Base-by-base conservation (phyloP, 53 echinoderm and acorn worm genomes). In the Echinarachnius parma region DNA sequence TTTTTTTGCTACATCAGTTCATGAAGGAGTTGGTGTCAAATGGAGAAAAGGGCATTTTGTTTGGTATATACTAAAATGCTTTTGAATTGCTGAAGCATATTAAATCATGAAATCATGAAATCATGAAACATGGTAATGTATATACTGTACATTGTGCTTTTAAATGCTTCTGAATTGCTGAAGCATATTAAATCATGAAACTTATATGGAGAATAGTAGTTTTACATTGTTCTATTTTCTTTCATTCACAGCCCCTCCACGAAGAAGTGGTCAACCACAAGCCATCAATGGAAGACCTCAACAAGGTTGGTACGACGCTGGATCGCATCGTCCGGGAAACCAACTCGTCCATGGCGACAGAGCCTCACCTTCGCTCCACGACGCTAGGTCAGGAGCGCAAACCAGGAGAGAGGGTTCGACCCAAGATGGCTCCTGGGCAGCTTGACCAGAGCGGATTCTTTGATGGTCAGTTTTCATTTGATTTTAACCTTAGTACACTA, bases 311-410 rank as follows among this genome's bases (percentile, higher is more conserved):
- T 14, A 77, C 82, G 31, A 63, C 66, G 14, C 66, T 96, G 65
- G 98, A 96, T 25, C 66, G 53, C 22, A 75, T 96, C 66, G 53
- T 90, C 48, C 63, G 69, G 48, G 84, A 84, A 54, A 87, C 86
- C 11, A 88, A 96, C 64, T 62, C 77, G 2, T 88, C 98, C 3
- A 64, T 81, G 27, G 46, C 88, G 0, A 82, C 88, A 5, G 59
- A 79, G 59, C 88, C 98, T 19, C 98, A 91, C 54, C 79, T 72
- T 58, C 78, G 83, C 26, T 96, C 98, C 4, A 93, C 94, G 0
- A 53, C 69, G 3, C 80, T 83, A 5, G 90, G 84, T 19, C 86
- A 77, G 55, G 78, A 56, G 4, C 78, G 84, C 29, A 69, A 77
- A 21, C 81, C 87, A 0, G 83, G 86, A 13, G 89, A 89, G 77